Conservation (phyloP, 2,797 vertebrate species). For the Cephalopachus bancanus region DNA sequence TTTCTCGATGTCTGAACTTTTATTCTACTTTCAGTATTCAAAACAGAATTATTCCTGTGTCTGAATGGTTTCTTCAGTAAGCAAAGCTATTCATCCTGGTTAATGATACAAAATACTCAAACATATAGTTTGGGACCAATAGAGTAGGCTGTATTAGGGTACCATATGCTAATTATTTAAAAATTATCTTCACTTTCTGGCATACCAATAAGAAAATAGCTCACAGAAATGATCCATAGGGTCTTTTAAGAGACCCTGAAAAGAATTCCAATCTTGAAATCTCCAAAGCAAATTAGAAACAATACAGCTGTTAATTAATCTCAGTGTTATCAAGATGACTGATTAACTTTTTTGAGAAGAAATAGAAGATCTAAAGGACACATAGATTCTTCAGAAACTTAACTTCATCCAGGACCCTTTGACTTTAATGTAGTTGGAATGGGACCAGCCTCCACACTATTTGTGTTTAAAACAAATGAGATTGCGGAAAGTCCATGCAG, state of each 20-base stretch:
- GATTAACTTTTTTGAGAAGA: constrained; percentile 57
- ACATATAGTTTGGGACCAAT: background rate
- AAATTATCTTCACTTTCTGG: constrained; percentile 7
- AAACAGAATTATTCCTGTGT: background rate
- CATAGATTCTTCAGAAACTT: constrained; percentile 48
- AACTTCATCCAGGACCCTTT: constrained; percentile 46
- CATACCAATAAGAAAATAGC: background rate
- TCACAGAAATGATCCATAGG: background rate
- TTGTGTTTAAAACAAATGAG: constrained; percentile 73
- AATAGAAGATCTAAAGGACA: constrained; percentile 58
- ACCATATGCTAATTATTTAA: background rate
- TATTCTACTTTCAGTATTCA: constrained; percentile 19
- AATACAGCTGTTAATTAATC: constrained; percentile 43
- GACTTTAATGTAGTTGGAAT: constrained; percentile 47
- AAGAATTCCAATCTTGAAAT: background rate
- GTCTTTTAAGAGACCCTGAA: constrained; percentile 20
- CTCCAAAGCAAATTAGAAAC: constrained; percentile 1
- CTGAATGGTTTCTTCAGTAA: background rate
- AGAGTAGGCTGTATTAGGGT: background rate
- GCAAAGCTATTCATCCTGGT: background rate
- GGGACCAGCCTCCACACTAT: constrained; percentile 63
- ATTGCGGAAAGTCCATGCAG: constrained; percentile 35
- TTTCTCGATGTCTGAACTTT: constrained; percentile 1
- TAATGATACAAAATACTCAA: constrained; percentile 28
- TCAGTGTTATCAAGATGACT: constrained; percentile 33